Conservation (phyloP, 2,797 vertebrate genomes). For the Rhinophrynus dorsalis region DNA sequence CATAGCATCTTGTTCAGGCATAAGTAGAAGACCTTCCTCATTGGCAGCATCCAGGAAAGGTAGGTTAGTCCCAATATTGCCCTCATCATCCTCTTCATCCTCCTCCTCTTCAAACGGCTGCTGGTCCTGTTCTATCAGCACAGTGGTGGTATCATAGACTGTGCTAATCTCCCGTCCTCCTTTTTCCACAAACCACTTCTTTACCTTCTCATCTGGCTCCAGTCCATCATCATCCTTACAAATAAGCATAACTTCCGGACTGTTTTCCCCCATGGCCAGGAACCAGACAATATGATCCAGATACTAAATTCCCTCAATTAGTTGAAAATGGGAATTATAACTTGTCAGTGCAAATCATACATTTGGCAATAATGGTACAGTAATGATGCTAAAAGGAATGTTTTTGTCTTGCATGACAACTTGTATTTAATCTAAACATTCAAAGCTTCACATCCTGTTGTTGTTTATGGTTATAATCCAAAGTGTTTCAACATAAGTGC, state of each 20-base stretch:
- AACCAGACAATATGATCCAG: too few species aligned
- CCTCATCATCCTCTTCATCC: conserved; percentile 79
- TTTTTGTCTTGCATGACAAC: too few species aligned
- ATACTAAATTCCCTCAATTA: too few species aligned
- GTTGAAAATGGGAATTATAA: too few species aligned
- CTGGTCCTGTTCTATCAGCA: conserved; percentile 95
- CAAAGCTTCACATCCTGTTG: too few species aligned
- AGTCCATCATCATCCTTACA: conserved; percentile 82
- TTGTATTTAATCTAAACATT: too few species aligned
- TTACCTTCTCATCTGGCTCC: conserved; percentile 75
- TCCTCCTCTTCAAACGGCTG: conserved; percentile 90
- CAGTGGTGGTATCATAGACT: conserved; percentile 94
- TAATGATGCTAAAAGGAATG: too few species aligned
- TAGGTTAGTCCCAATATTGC: conserved; percentile 83
- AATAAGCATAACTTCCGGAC: conserved; percentile 79
- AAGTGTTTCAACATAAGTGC: too few species aligned
- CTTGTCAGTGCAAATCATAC: too few species aligned
- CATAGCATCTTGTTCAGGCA: conserved; percentile 90
- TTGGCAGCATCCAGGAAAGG: conserved; percentile 86
- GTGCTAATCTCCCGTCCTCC: conserved; percentile 65
- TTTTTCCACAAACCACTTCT: conserved; percentile 71
- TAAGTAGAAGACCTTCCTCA: conserved; percentile 85
- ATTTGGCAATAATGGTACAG: too few species aligned
- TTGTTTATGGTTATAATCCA: too few species aligned
- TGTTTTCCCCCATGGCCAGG: conserved; percentile 89